These are phyloP conservation scores for Dryobates pubescens DNA, from an alignment of 2,797 vertebrate genomes.

Conservation along the genomic window DNA sequence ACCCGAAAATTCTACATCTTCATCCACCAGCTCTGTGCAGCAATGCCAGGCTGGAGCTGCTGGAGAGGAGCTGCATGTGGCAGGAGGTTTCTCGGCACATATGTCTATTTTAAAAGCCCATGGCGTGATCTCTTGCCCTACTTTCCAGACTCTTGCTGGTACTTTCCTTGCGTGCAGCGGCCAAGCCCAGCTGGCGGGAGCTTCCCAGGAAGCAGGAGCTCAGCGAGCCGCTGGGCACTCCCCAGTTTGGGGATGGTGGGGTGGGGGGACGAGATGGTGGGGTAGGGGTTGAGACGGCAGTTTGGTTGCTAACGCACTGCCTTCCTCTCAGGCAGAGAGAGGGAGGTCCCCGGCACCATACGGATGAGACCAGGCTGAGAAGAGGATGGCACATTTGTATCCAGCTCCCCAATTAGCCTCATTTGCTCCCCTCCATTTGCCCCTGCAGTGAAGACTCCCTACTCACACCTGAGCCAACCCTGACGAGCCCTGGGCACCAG, in stretches of 20 bases:
- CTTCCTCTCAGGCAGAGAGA: neutral
- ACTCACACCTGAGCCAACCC: neutral
- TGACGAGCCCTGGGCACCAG: accelerated
- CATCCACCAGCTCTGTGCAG: slow-evolving; percentile 11
- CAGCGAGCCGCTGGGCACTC: neutral
- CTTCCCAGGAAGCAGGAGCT: neutral
- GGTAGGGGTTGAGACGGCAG: neutral
- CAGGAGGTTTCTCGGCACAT: slow-evolving; percentile 41
- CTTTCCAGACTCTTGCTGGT: slow-evolving; percentile 40
- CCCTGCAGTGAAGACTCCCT: neutral
- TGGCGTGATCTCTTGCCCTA: slow-evolving; percentile 61
- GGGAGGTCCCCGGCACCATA: neutral
- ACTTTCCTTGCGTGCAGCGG: neutral
- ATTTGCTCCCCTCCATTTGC: neutral
- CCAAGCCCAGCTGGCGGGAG: neutral
- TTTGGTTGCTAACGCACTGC: neutral
- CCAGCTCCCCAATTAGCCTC: neutral
- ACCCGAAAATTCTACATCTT: neutral
- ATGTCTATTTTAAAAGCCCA: slow-evolving; percentile 56
- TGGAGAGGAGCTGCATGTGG: slow-evolving; percentile 19
- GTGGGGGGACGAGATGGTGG: neutral
- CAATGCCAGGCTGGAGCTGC: slow-evolving; percentile 27
- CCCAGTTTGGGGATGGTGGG: neutral
- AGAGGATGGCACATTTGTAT: neutral
- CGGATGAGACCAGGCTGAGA: neutral